Base-by-base conservation (phyloP, 1,140 invertebrate genomes). In the Holotrichia oblita region DNA sequence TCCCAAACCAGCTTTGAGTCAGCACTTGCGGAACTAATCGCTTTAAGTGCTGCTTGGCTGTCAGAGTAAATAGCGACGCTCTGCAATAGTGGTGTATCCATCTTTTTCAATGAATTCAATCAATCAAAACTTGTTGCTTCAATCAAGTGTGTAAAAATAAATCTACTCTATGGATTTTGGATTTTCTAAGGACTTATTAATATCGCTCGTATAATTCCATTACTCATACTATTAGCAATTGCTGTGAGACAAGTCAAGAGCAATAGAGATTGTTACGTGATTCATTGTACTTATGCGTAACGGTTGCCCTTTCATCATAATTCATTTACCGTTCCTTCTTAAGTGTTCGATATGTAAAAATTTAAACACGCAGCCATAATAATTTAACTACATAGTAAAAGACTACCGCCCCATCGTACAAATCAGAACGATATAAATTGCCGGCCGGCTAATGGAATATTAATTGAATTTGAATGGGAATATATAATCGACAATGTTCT, bases 381-480 rank as follows among this genome's bases (percentile, higher is more conserved):
- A 64, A 64, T 17, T 64, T 20, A 64, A 20, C 61, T 64, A 64
- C 12, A 20, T 64, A 27, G 9, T 20, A 20, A 10, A 64, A 64
- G 17, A 64, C 8, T 17, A 22, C 9, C 44, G 44, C 44, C 44
- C 12, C 44, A 48, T 48, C 44, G n/a, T 48, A 48, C 44, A 48
- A 48, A 48, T 48, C 44, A 48, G 12, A 48, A 48, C 44, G n/a
- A 64, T 20, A 64, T 64, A 64, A 64, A 64, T 64, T 64, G 10
- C 44, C 44, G n/a, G 44, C 44, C 8, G 44, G 9, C 17, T 64
- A 27, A 64, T 64, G 61, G 61, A 64, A 64, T 64, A 64, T 27
- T 64, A 64, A 64, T 64, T 64, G 61, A 64, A 64, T 22, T 27
- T 64, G 17, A 64, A 64, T 64, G 61, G 24, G 17, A 22, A 48